Base-by-base conservation (phyloP, 92 coral and sea anemone species). In the Phenganax subtilis region DNA sequence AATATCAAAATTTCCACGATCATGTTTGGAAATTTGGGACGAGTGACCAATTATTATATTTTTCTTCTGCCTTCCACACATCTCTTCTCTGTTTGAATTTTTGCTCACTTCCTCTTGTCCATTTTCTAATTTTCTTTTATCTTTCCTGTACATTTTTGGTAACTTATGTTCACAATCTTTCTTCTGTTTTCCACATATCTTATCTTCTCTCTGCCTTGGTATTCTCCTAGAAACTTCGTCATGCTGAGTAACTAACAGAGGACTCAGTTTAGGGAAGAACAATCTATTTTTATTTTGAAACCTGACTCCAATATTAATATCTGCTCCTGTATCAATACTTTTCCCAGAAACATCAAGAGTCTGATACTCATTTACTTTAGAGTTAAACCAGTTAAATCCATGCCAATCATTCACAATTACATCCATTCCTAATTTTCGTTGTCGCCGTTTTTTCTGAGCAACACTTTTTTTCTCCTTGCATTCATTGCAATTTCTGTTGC, bases 361-460 rank as follows among this genome's bases (percentile, higher is more conserved):
- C 15, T 79, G 83, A 79, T 51, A 44, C 9, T 63, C 62, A 25
- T 63, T 54, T 6, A 44, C 44, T 27, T 79, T 79, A 20, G 51
- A 12, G 30, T 64, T 60, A 62, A 78, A 44, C 82, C 82, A 78
- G 17, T 51, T 25, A 51, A 79, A 63, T 51, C 83, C 83, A 79
- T 79, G 73, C 4, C 17, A 79, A 54, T 79, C 74, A 12, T 79
- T 79, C 9, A 51, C 74, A 9, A 79, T 51, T 14, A 63, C 14
- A 16, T 67, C 69, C 55, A 15, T 79, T 51, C 74, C 69, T 25
- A 17, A 9, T 14, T 72, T 55, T 20, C 83, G 61, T 10, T 67
- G 74, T 44, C 51, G 63, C 11, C 60, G 68, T 52, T 62, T 16
- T 60, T 27, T 25, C 12, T 55, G 68, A 9, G 31, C 72, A 7